Percentiles rank a stretch among this genome's conserved stretches.
Conservation (phyloP, 2,113 vertebrate species). For the Hypocryptadius cinnamomeus region DNA sequence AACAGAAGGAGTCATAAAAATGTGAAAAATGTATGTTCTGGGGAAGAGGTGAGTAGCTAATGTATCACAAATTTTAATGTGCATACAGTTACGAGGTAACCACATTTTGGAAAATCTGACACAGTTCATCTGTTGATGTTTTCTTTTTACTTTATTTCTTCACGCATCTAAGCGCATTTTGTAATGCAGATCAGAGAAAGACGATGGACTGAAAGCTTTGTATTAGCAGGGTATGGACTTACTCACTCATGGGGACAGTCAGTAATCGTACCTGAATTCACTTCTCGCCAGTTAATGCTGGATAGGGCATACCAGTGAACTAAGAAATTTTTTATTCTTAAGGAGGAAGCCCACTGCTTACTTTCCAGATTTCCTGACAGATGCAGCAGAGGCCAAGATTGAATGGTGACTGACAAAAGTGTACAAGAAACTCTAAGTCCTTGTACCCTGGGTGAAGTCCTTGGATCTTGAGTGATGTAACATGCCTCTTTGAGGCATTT, state of each 20-base stretch:
- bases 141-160: background rate
- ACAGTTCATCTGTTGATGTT: background rate
- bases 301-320: background rate
- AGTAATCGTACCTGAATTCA: background rate
- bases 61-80: background rate
- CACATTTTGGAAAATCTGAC: background rate
- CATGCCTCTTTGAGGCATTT: background rate
- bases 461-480: background rate
- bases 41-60: background rate
- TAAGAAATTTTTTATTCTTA: background rate
- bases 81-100: background rate
- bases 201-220: background rate
- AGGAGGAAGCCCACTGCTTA: background rate
- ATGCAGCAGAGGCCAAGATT: background rate
- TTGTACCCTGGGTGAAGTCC: background rate
- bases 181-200: background rate
- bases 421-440: background rate
- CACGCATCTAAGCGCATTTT: background rate
- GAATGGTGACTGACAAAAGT: background rate
- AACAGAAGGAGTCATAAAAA: background rate
- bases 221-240: background rate
- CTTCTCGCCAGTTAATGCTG: background rate
- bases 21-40: background rate
- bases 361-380: background rate
- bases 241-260: background rate